Base-by-base conservation (phyloP, 2,888 invertebrate genomes). In the Lasioglossum zephyrum region DNA sequence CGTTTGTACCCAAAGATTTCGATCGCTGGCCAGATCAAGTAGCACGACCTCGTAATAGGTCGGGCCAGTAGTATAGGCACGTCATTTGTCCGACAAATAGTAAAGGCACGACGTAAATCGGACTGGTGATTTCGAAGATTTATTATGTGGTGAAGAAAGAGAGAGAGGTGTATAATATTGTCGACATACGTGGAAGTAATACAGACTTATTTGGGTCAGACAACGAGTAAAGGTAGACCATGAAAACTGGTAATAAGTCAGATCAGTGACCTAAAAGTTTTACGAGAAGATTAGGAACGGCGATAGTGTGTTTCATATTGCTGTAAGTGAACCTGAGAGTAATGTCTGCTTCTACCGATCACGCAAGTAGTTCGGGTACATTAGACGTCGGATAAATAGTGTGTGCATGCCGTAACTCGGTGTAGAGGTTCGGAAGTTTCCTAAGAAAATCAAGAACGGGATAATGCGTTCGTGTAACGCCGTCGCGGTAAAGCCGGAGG, bases 241-340 rank as follows among this genome's bases (percentile, higher is more conserved):
- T 57, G 57, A n/a, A 57, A 57, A 57, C n/a, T 57, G n/a, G 57
- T 57, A 11, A 57, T 57, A 57, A 57, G 57, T 57, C 57, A 57
- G 57, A 57, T 57, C n/a, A n/a, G 57, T n/a, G 57, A 57, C 57
- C 57, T 57, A 11, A 57, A 57, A 57, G n/a, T 57, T 57, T 57
- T 57, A 57, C n/a, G 57, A 57, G n/a, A n/a, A 57, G 57, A 57
- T 57, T n/a, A 11, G 2, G 57, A 57, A n/a, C 57, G 11, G 11
- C 0, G 63, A 31, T 31, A 57, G 31, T 31, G 63, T 31, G 31
- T 31, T 63, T 63, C 31, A 63, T 31, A 63, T 31, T 16, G 31
- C 31, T 2, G 18, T 18, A 8, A 18, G 31, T 31, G 11, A 26
- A 8, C 31, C 18, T 5, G 31, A 2, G 31, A 16, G 31, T 26